A percentile compares a stretch with the other conserved stretches of the same genome.
Conservation (phyloP, 1,140 invertebrate genomes). For the Drosophila sechellia region DNA sequence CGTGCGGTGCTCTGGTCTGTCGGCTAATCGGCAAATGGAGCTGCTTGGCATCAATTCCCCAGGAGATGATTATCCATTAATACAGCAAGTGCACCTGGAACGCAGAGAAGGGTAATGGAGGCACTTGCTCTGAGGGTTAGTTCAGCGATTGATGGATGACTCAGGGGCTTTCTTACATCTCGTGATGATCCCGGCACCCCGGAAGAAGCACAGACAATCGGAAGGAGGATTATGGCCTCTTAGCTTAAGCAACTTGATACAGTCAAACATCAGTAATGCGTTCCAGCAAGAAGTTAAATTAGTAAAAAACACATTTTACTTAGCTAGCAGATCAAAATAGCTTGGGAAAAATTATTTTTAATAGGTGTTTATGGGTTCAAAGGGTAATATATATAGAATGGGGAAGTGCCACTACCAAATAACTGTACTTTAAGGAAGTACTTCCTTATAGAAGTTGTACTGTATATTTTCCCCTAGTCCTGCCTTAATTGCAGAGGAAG, state of each 20-base stretch:
- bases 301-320: too few species aligned
- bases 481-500: conserved; percentile 65
- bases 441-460: background rate
- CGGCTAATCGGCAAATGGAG: conserved; percentile 68
- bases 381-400: background rate
- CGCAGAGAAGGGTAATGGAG: conserved; percentile 2
- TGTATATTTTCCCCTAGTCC: background rate
- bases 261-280: background rate
- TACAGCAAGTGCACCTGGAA: conserved; percentile 52
- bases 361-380: too few species aligned
- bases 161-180: conserved; percentile 21
- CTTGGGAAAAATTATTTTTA: too few species aligned
- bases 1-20: conserved; percentile 43
- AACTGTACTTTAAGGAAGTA: background rate
- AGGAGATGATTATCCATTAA: conserved; percentile 48
- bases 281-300: background rate
- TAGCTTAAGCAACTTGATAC: conserved; percentile 17
- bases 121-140: conserved; percentile 22
- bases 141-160: conserved; percentile 58
- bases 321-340: too few species aligned
- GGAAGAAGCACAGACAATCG: conserved; percentile 55
- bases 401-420: background rate
- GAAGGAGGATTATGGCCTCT: conserved; percentile 25
- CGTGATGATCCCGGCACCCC: conserved; percentile 13
- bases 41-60: conserved; percentile 53